phyloP scores from a whole-genome alignment of 2,888 invertebrate genomes.

The Harpalus rufipes region DNA sequence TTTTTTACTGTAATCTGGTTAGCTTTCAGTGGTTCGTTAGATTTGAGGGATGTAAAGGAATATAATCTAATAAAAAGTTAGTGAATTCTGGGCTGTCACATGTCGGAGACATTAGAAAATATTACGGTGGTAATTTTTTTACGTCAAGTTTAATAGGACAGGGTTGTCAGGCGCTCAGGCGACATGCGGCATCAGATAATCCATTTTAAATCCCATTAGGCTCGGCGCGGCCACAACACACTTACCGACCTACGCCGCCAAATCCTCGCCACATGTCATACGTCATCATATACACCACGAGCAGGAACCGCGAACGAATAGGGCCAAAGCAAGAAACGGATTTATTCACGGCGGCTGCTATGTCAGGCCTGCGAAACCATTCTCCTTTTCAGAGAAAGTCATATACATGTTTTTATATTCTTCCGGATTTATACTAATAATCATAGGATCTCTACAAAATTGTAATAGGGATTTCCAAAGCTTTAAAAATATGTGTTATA shows the following conservation, averaged over 20 bases:
- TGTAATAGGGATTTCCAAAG: too few species aligned
- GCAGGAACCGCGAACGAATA: not conserved
- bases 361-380: not conserved
- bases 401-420: not conserved
- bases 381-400: not conserved
- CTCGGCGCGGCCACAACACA: slow-evolving; percentile 37
- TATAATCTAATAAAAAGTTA: slow-evolving; percentile 47
- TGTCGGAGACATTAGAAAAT: slow-evolving; percentile 40
- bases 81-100: slow-evolving; percentile 26
- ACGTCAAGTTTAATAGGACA: slow-evolving; percentile 61
- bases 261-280: slow-evolving; percentile 50
- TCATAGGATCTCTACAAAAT: too few species aligned
- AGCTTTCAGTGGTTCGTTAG: not conserved
- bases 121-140: slow-evolving; percentile 55
- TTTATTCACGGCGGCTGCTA: slow-evolving; percentile 22
- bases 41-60: not conserved
- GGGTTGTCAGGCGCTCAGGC: slow-evolving; percentile 47
- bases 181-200: slow-evolving; percentile 59
- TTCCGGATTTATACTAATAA: too few species aligned
- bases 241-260: slow-evolving; percentile 41
- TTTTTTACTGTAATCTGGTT: not conserved
- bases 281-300: slow-evolving; percentile 57
- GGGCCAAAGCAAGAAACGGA: slow-evolving; percentile 36
- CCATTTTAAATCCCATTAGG: slow-evolving; percentile 64
- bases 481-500: too few species aligned